Base-by-base conservation (phyloP, 2,888 invertebrate genomes). In the Elysia crispata region DNA sequence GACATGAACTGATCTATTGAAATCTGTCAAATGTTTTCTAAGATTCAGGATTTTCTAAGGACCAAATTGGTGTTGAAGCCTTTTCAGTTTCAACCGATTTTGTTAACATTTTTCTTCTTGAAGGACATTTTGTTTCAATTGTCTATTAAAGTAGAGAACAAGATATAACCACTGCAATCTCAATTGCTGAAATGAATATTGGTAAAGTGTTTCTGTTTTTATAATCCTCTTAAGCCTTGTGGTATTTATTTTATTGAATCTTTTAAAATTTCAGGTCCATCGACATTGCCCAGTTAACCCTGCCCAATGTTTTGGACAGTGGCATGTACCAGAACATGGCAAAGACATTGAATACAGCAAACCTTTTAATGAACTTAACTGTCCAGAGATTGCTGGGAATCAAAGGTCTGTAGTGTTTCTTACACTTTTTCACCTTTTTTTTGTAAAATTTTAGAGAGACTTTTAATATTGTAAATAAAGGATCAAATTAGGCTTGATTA, bases 331-430 rank as follows among this genome's bases (percentile, higher is more conserved):
- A 60, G 1, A n/a, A 41, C 23, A 75, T 85, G 69, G 77, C 74
- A 0, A 85, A 82, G 62, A 80, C 84, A 20, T 73, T 87, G 33
- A 84, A 84, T 41, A 86, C 86, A 28, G 73, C 86, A 18, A 87
- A 87, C 70, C 54, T 86, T 15, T 81, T 87, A 62, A 75, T 89
- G 78, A 80, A 83, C 13, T 73, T 84, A n/a, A 80, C 86, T 49
- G 87, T 86, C 41, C 81, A 78, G 20, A 81, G 84, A 78, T 77
- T 89, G 28, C 30, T 73, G 15, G 75, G 82, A 30, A 77, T 86
- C n/a, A 74, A 81, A 81, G 85, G 87, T 88, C 81, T 77, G 79
- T 25, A 1, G 30, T 6, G 11, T 11, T 41, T 41, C 41, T 41
- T 41, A 11, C 41, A 3, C 11, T 41, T 11, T 11, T 41, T 41